A percentile compares a stretch with the other conserved stretches of the same genome.
Conservation (phyloP, 2,797 vertebrate genomes). For the Chelonia mydas region DNA sequence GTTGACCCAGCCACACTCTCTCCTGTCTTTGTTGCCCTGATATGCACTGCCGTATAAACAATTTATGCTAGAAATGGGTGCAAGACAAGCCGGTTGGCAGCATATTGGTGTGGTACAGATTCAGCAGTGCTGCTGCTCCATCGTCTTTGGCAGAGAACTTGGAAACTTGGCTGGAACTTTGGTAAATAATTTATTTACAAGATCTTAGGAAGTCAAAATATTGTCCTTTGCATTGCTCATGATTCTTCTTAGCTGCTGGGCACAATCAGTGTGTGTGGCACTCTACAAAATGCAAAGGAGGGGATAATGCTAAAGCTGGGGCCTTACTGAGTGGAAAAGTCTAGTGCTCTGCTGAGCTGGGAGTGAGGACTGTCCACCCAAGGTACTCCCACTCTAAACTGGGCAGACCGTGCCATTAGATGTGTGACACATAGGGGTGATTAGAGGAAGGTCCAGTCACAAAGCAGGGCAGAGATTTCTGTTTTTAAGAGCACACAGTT, state of each 20-base stretch:
- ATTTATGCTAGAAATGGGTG: neutral
- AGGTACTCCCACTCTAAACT: neutral
- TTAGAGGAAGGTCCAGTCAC: neutral
- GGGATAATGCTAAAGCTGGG: neutral
- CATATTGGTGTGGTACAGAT: neutral
- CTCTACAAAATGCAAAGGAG: neutral
- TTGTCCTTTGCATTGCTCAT: neutral
- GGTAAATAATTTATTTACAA: neutral
- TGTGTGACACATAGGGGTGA: neutral
- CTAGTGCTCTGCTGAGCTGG: neutral
- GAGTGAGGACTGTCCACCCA: neutral
- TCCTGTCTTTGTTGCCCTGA: neutral
- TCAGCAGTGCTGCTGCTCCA: rapidly evolving
- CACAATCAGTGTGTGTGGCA: neutral
- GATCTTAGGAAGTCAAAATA: neutral
- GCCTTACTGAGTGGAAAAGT: rapidly evolving
- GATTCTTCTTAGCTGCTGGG: neutral
- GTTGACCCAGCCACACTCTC: neutral
- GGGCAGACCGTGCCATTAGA: neutral
- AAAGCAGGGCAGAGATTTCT: neutral
- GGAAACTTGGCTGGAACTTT: neutral
- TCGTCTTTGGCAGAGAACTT: neutral
- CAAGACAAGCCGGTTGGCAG: rapidly evolving
- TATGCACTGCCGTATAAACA: neutral
- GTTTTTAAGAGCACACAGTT: neutral